Conservation (phyloP, 1,140 invertebrate genomes). For the Camponotus vicinus region DNA sequence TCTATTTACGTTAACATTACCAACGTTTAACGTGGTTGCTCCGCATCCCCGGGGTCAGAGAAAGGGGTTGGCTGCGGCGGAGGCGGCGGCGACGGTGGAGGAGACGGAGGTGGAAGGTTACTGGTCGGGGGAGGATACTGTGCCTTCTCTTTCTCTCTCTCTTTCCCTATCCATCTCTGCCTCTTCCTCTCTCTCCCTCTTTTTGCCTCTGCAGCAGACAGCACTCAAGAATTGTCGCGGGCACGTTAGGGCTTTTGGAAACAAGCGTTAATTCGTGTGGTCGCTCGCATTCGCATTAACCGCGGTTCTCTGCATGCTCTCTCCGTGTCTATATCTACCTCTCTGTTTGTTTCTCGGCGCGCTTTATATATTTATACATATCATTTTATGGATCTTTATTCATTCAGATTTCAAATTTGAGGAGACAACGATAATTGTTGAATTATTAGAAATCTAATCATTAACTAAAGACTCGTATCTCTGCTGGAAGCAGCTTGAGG, state of each 20-base stretch:
- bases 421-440: neutral
- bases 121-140: slow-evolving; percentile 46
- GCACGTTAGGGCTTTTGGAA: slow-evolving; percentile 85
- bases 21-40: slow-evolving; percentile 86
- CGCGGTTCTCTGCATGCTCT: slow-evolving; percentile 64
- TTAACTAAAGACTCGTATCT: too few relatives aligned
- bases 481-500: too few relatives aligned
- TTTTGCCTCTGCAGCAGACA: slow-evolving; percentile 84
- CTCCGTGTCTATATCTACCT: slow-evolving; percentile 37
- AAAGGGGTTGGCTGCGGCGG: slow-evolving; percentile 75
- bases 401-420: neutral
- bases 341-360: slow-evolving; percentile 4
- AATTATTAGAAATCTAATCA: too few relatives aligned
- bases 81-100: slow-evolving; percentile 67
- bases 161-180: slow-evolving; percentile 41
- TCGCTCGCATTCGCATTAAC: slow-evolving; percentile 79
- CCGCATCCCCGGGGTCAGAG: slow-evolving; percentile 78
- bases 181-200: slow-evolving; percentile 25
- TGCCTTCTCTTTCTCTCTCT: slow-evolving; percentile 61
- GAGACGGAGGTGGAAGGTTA: slow-evolving; percentile 60
- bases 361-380: neutral
- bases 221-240: slow-evolving; percentile 86
- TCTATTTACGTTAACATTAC: slow-evolving; percentile 87
- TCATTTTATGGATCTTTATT: neutral
- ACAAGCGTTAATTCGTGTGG: slow-evolving; percentile 85